These are phyloP conservation scores for Oscheius myriophilus DNA, from an alignment of 2,888 invertebrate species.

Conservation along the genomic window DNA sequence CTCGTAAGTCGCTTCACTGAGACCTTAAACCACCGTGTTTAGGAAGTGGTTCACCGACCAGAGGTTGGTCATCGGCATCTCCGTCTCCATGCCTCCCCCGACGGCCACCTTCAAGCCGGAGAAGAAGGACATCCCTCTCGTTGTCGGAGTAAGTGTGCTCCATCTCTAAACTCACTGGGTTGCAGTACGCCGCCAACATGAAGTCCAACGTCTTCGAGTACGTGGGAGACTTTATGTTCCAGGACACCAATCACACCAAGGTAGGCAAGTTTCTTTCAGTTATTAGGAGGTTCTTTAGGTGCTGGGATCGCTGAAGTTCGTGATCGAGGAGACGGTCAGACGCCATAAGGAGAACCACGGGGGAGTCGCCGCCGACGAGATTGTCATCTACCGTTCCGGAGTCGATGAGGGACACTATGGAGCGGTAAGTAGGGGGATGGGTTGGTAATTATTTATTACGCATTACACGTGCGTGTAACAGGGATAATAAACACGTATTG, in stretches of 20 bases:
- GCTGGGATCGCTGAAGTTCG: background rate
- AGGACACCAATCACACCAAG: constrained; percentile 9
- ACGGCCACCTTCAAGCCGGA: background rate
- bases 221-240: constrained; percentile 47
- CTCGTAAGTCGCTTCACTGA: background rate
- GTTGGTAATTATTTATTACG: too few species aligned
- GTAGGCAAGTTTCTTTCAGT: background rate
- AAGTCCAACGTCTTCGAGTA: constrained; percentile 38
- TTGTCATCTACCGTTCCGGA: constrained; percentile 57
- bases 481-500: too few species aligned
- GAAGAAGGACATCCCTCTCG: background rate
- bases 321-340: constrained; percentile 3
- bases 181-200: constrained; percentile 49
- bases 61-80: constrained; percentile 48
- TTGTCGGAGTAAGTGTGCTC: constrained; percentile 1
- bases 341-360: constrained; percentile 6
- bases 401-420: constrained; percentile 47
- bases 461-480: too few species aligned
- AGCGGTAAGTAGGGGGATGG: too few species aligned
- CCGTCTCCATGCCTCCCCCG: constrained; percentile 41
- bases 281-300: background rate
- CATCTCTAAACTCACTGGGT: background rate
- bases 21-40: background rate
- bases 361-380: constrained; percentile 31
- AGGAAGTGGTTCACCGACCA: constrained; percentile 19